Evolutionary conservation across 2,113 vertebrate species (phyloP).

Genomic region (Orthonyx spaldingii): DNA sequence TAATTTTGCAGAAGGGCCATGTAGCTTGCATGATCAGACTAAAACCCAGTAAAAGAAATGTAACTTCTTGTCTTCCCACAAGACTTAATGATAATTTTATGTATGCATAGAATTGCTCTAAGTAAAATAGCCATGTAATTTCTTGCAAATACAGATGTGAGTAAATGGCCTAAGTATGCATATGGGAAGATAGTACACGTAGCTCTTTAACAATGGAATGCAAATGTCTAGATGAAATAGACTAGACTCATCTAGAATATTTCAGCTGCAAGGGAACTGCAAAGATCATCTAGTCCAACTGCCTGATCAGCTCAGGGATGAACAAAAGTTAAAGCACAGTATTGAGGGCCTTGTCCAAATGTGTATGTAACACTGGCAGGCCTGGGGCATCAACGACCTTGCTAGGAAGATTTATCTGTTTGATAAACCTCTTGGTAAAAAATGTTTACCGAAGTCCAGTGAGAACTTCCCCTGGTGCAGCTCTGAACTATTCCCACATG

Average conservation of each 20-base stretch:
- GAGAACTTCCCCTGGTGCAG: not conserved
- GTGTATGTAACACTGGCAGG: not conserved
- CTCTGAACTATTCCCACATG: not conserved
- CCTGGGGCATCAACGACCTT: not conserved
- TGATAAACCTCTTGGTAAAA: not conserved
- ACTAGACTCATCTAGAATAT: not conserved
- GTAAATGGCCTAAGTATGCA: not conserved
- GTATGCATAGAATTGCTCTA: not conserved
- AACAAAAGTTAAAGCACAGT: not conserved
- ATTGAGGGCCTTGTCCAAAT: not conserved
- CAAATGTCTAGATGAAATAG: not conserved
- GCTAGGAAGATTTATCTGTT: not conserved
- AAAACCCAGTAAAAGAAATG: not conserved
- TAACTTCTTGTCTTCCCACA: not conserved
- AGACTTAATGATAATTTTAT: not conserved
- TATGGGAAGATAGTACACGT: not conserved
- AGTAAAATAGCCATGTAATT: not conserved
- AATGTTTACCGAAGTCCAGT: not conserved
- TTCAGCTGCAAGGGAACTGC: not conserved
- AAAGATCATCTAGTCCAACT: not conserved
- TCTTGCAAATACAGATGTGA: not conserved
- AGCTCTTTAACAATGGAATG: not conserved
- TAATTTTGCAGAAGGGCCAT: not conserved
- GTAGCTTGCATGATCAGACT: not conserved
- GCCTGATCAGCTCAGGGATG: not conserved